Base-by-base conservation (phyloP, 2,888 invertebrate species). In the Germaria angustata region DNA sequence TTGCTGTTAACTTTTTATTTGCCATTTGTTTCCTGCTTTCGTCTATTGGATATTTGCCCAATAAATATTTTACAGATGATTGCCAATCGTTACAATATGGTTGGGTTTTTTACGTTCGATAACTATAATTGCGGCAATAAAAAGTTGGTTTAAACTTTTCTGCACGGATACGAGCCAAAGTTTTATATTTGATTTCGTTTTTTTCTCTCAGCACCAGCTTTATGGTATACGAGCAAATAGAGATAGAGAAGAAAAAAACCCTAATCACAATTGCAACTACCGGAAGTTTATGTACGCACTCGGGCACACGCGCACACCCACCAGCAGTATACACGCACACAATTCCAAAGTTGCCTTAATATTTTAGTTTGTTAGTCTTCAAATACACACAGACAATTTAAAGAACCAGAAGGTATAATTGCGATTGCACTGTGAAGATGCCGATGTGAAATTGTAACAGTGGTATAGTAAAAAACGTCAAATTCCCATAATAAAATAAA, bases 121-220 rank as follows among this genome's bases (percentile, higher is more conserved):
- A 90, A 90, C 88, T 87, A 89, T 90, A 91, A 90, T 90, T 90
- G 90, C 86, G 83, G 87, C 88, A 90, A 90, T 91, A 91, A 91
- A 90, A 90, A 88, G 87, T 88, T 69, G 57, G 61, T 69, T 53
- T 65, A 3, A 57, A 51, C 44, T 59, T 24, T 51, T 51, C 41
- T 32, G 36, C 51, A 44, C 63, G 55, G 36, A 44, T 65, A 46
- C 15, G 46, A 65, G 41, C 41, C 41, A 57, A 57, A 36, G 24
- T 66, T 75, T 59, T 59, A 15, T 0, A 34, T 20, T 9, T 32
- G 15, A n/a, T n/a, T n/a, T n/a, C n/a, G n/a, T n/a, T 49, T 44
- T 39, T 49, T 24, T 5, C 28, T 6, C n/a, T n/a, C n/a, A n/a
- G n/a, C 28, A 28, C 28, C n/a, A 71, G 55, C 61, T 66, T 59